Base-by-base conservation (phyloP, 2,113 vertebrate species). In the Cardinalis cardinalis region DNA sequence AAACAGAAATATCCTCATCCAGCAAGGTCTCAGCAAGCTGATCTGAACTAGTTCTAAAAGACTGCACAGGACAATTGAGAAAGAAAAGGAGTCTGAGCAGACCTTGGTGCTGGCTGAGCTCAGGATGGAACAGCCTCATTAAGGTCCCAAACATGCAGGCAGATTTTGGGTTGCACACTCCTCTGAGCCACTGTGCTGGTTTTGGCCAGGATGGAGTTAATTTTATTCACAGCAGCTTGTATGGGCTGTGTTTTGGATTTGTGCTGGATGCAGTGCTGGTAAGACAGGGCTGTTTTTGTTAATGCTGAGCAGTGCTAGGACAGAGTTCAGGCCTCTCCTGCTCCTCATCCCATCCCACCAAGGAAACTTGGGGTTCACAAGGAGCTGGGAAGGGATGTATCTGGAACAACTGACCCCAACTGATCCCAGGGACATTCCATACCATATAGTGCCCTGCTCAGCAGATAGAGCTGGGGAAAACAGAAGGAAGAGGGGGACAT, bases 231-330 rank as follows among this genome's bases (percentile, higher is more conserved):
- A 24, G 34, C 2, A 29, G 7, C 52, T 51, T 11, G 3, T 12
- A 4, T 4, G 7, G 31, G 24, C 18, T 56, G 1, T 21, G 41
- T 8, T 32, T 34, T 40, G 41, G 18, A 29, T 61, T 32, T 74
- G 31, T 61, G 36, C 32, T 91, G 59, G 2, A 20, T 32, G 24
- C 2, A 5, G 48, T 8, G 43, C 5, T 63, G 52, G 7, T 66
- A n/a, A 26, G 1, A 6, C 16, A 18, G 26, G 21, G 28, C 9
- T 59, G 14, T 28, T 46, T 68, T 55, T 0, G 0, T 6, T 59
- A 26, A 5, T 36, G 56, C 34, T 59, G 34, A 26, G 24, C 56
- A 51, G 49, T 0, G 7, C 32, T 55, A 10, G 18, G 14, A 24
- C 31, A 32, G 38, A 19, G 9, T 4, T 17, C 20, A 41, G 51